Evolutionary conservation across 2,797 vertebrate genomes (phyloP).

Genomic region (Chloroceryle amazona): DNA sequence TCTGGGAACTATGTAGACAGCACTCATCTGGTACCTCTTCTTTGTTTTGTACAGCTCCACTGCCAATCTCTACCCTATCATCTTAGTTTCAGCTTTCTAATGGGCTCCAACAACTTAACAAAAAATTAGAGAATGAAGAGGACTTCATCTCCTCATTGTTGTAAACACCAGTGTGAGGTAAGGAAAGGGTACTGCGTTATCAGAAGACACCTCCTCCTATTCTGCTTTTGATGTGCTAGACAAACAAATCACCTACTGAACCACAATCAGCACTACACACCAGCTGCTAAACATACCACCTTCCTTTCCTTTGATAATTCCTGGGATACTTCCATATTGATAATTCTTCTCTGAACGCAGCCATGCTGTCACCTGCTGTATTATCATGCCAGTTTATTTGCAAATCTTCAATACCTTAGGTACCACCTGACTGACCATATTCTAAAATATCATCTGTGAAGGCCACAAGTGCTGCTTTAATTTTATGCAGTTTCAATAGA

Average conservation of each 20-base stretch:
- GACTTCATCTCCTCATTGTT: rapidly evolving
- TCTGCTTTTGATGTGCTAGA: not conserved
- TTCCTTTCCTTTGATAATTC: not conserved
- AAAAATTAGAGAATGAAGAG: not conserved
- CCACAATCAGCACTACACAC: not conserved
- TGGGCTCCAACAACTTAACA: not conserved
- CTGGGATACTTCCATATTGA: not conserved
- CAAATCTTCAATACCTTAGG: not conserved
- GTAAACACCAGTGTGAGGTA: not conserved
- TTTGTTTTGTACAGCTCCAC: not conserved
- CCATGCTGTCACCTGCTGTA: not conserved
- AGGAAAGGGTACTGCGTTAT: not conserved
- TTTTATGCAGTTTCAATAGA: not conserved
- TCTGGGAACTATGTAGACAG: not conserved
- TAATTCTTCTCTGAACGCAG: not conserved
- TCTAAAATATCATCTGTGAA: not conserved
- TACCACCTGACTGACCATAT: not conserved
- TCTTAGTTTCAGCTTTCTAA: not conserved
- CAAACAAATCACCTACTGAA: not conserved
- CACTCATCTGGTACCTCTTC: rapidly evolving
- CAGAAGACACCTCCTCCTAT: not conserved
- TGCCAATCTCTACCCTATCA: not conserved
- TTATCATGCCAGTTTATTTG: not conserved
- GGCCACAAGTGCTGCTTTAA: not conserved
- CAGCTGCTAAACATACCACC: not conserved